Percentiles rank a stretch among this genome's conserved stretches.
Conservation (phyloP, 2,888 invertebrate species). For the Epistrophe eligans region DNA sequence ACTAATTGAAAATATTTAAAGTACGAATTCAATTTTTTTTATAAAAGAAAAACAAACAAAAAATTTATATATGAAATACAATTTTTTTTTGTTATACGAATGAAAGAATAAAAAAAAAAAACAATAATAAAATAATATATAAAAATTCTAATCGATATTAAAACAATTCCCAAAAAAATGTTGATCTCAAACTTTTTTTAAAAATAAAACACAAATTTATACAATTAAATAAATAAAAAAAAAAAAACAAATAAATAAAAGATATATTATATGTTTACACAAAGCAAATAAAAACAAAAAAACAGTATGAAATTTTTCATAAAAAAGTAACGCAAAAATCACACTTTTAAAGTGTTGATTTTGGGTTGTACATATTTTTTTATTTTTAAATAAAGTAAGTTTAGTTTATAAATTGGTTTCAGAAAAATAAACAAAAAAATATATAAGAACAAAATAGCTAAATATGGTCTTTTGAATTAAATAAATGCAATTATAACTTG, state of each 20-base stretch:
- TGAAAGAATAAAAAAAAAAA: conserved; percentile 48
- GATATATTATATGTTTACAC: conserved; percentile 76
- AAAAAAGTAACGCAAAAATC: conserved; percentile 23
- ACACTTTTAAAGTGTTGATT: conserved; percentile 62
- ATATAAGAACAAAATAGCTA: conserved; percentile 50
- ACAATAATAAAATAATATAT: conserved; percentile 49
- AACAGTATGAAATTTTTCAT: conserved; percentile 55
- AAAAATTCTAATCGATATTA: conserved; percentile 77
- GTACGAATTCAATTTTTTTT: conserved; percentile 54
- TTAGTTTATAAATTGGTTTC: conserved; percentile 66
- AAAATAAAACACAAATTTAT: conserved; percentile 76
- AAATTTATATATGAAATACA: conserved; percentile 32
- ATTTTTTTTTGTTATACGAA: conserved; percentile 59
- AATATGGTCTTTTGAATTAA: conserved; percentile 63
- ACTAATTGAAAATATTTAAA: conserved; percentile 72
- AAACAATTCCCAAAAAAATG: conserved; percentile 84
- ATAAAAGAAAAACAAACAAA: conserved; percentile 23
- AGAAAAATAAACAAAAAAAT: conserved; percentile 31
- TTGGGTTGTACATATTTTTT: conserved; percentile 60
- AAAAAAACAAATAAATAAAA: not conserved
- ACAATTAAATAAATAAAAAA: conserved; percentile 68
- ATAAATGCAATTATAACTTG: conserved; percentile 54
- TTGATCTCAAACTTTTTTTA: conserved; percentile 83
- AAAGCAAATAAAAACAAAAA: conserved; percentile 59
- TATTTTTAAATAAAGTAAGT: conserved; percentile 47